Percentiles rank a stretch among this genome's conserved stretches.
These are phyloP conservation scores for Rhea americana DNA, from an alignment of 2,113 vertebrate species.

Conservation along the genomic window DNA sequence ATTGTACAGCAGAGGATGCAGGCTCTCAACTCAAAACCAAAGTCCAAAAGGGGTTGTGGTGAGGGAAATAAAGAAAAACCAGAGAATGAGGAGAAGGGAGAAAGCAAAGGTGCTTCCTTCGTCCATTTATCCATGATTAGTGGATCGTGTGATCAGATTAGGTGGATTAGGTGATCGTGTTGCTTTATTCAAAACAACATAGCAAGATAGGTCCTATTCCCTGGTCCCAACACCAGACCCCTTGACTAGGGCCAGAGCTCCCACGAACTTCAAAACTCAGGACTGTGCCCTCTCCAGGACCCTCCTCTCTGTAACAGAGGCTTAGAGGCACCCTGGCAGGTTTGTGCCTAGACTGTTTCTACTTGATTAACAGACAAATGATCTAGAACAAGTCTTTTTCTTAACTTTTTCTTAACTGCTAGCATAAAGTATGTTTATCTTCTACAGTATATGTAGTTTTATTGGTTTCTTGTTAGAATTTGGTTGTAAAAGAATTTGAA, in stretches of 20 bases:
- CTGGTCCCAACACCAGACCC: rapidly evolving
- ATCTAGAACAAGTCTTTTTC: neutral
- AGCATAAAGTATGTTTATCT: neutral
- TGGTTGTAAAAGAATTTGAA: neutral
- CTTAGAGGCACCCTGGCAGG: neutral
- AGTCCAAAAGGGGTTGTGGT: neutral
- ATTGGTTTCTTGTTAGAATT: neutral
- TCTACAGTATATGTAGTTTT: neutral
- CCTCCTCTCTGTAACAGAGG: neutral
- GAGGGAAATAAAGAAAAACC: neutral
- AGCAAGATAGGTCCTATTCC: neutral
- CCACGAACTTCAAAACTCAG: neutral
- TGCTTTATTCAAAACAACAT: neutral
- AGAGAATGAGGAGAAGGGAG: neutral
- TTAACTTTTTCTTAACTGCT: neutral
- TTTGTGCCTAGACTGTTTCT: neutral
- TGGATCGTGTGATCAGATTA: too few relatives aligned
- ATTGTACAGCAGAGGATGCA: neutral
- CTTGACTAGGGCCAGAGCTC: neutral
- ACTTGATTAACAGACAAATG: neutral
- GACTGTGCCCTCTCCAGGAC: neutral
- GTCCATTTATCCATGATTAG: neutral
- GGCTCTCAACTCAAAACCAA: neutral
- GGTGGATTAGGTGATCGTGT: rapidly evolving
- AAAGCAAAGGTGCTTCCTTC: neutral